Percentiles rank a stretch among this genome's conserved stretches.
Conservation (phyloP, 2,797 vertebrate genomes). For the Nasua narica region DNA sequence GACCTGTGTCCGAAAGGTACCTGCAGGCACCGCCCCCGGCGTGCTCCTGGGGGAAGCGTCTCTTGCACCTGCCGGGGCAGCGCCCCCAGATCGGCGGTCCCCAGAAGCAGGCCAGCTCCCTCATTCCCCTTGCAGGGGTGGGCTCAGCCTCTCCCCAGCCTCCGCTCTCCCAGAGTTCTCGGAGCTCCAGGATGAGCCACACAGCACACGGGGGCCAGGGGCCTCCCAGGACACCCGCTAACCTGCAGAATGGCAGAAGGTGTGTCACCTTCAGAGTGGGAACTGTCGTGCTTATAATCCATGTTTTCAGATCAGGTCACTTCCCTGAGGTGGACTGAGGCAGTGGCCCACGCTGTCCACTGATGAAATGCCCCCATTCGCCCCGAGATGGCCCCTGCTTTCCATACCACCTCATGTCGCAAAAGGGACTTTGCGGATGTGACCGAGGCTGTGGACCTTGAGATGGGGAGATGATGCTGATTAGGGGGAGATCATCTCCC, state of each 20-base stretch:
- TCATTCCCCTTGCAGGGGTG: neutral
- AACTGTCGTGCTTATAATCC: neutral
- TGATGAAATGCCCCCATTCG: neutral
- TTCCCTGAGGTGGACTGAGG: neutral
- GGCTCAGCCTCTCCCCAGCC: fast-evolving
- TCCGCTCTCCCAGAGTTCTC: neutral
- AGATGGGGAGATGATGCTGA: no score
- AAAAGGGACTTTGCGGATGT: neutral
- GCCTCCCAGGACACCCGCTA: neutral
- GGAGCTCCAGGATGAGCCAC: fast-evolving
- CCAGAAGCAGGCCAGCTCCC: neutral
- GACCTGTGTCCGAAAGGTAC: fast-evolving
- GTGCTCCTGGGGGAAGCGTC: neutral
- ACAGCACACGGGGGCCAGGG: fast-evolving
- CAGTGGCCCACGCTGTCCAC: neutral
- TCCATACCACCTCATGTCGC: fast-evolving
- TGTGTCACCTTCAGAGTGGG: fast-evolving
- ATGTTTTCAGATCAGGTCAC: neutral
- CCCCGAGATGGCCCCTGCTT: no score
- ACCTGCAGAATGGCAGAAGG: no score
- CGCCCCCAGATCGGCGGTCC: fast-evolving
- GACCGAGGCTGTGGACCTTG: neutral
- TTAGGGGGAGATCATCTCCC: neutral
- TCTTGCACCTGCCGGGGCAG: neutral
- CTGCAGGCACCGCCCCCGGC: neutral